Percentiles rank a stretch among this genome's conserved stretches.
Conservation (phyloP, 2,888 invertebrate species). For the Lymantria monacha region DNA sequence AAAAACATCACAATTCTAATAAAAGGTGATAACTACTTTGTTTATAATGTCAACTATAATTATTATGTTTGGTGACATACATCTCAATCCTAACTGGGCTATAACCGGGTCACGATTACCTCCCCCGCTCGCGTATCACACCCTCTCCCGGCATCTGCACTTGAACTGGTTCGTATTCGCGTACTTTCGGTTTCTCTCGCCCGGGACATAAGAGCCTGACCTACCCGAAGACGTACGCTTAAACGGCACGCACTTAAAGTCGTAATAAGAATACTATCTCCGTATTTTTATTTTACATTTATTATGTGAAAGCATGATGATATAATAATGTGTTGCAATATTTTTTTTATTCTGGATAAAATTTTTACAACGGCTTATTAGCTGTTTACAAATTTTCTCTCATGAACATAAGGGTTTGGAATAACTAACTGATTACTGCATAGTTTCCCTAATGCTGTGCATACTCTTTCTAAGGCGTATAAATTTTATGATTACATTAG, state of each 20-base stretch:
- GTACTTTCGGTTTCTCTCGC: slow-evolving; percentile 65
- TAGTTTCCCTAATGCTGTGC: too few relatives aligned
- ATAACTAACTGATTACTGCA: too few relatives aligned
- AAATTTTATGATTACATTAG: too few relatives aligned
- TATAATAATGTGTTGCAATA: background rate
- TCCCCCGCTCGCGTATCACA: slow-evolving; percentile 9
- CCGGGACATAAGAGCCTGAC: slow-evolving; percentile 57
- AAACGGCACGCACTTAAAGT: slow-evolving; percentile 11
- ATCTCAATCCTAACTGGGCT: slow-evolving; percentile 32
- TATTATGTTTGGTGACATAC: slow-evolving; percentile 24
- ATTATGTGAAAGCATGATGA: background rate
- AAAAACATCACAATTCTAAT: too few relatives aligned
- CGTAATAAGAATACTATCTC: background rate
- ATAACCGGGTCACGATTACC: slow-evolving; percentile 54
- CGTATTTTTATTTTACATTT: background rate
- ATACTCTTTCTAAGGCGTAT: too few relatives aligned
- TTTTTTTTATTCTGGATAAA: too few relatives aligned
- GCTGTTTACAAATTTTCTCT: too few relatives aligned
- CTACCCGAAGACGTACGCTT: slow-evolving; percentile 54
- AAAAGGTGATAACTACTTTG: slow-evolving; percentile 12
- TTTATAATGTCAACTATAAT: slow-evolving; percentile 14
- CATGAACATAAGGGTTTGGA: too few relatives aligned
- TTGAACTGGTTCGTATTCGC: slow-evolving; percentile 67
- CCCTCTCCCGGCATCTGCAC: slow-evolving; percentile 45
- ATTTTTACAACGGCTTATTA: too few relatives aligned